Percentiles rank a stretch among this genome's conserved stretches.
Evolutionary conservation across 1,140 invertebrate genomes (phyloP).

Genomic region (Eciton burchellii): DNA sequence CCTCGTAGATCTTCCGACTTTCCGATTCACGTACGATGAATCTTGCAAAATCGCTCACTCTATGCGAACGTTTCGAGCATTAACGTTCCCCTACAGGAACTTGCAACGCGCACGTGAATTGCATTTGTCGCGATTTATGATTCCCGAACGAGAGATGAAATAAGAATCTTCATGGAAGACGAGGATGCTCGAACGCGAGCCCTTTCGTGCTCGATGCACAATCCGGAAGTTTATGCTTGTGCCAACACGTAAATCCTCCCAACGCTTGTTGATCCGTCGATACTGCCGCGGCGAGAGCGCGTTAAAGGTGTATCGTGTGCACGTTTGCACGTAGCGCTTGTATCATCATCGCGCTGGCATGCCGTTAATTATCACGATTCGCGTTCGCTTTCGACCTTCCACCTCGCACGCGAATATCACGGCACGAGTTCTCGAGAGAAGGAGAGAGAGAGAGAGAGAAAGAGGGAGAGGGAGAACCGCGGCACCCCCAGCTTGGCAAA

Average conservation of each 20-base stretch:
- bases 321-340: conserved; percentile 6
- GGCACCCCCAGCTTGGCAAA: not conserved
- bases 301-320: conserved; percentile 10
- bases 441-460: too few species aligned
- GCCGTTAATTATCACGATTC: conserved; percentile 56
- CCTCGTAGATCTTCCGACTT: not conserved
- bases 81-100: not conserved
- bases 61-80: not conserved
- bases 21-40: not conserved
- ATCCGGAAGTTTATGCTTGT: not conserved
- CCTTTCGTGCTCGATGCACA: not conserved
- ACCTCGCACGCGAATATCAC: conserved; percentile 34
- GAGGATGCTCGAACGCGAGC: not conserved
- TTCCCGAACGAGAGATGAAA: not conserved
- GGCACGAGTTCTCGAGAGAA: not conserved
- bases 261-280: conserved; percentile 16
- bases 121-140: not conserved
- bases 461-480: too few species aligned
- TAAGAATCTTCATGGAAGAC: too few species aligned
- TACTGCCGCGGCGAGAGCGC: not conserved
- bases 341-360: conserved; percentile 34
- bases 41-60: too few species aligned
- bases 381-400: conserved; percentile 39
- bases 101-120: not conserved
- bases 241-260: not conserved